phyloP scores from a whole-genome alignment of 2,113 vertebrate species.

The Tiliqua scincoides region DNA sequence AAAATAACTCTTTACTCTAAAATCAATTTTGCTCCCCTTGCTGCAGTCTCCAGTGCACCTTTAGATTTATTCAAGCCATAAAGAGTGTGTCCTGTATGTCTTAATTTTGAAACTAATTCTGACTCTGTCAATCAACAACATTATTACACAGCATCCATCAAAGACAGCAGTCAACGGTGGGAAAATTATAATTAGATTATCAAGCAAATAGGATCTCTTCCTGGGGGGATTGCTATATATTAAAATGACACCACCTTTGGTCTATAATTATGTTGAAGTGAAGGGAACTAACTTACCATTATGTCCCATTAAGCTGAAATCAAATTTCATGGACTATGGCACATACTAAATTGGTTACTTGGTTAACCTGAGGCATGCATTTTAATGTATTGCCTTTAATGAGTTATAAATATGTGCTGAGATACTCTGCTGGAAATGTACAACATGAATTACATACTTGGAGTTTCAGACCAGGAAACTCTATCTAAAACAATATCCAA shows the following conservation, averaged over 20 bases:
- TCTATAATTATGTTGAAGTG: constrained; percentile 30
- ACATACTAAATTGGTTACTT: constrained; percentile 4
- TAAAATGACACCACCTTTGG: constrained; percentile 33
- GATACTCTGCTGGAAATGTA: background rate
- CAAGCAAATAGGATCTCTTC: constrained; percentile 8
- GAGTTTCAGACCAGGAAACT: background rate
- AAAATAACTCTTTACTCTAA: background rate
- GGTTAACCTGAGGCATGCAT: background rate
- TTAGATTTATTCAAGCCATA: constrained; percentile 20
- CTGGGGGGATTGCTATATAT: constrained; percentile 44
- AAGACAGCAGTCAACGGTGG: constrained; percentile 10
- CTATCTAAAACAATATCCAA: background rate
- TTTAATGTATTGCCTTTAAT: constrained; percentile 12
- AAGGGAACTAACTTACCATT: constrained; percentile 5
- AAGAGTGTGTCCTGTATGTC: background rate
- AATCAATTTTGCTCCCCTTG: background rate
- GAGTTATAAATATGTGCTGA: constrained; percentile 19
- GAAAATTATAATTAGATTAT: constrained; percentile 35
- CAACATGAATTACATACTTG: background rate
- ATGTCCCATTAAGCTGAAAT: constrained; percentile 19
- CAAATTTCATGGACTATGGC: background rate
- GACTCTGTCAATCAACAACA: constrained; percentile 20
- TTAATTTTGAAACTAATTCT: constrained; percentile 37
- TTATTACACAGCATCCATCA: constrained; percentile 24
- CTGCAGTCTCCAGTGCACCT: constrained; percentile 1